Evolutionary conservation across 1,140 invertebrate genomes (phyloP), one percentile per base, ranked within the genome.

Genomic region (Neodiprion lecontei): DNA sequence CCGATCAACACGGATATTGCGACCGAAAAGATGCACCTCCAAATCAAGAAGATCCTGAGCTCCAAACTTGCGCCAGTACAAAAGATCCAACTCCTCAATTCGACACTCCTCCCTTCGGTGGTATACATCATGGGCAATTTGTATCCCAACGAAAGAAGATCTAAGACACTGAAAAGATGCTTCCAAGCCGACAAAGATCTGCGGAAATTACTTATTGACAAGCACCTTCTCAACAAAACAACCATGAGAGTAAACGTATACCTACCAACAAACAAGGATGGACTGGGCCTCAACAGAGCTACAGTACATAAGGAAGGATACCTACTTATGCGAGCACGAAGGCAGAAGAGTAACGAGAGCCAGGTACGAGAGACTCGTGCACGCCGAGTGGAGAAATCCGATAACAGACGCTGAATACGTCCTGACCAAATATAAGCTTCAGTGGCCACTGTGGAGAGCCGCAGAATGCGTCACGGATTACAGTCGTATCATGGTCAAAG

Each of bases 21-120:
- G 10, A 69, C 72, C 66, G 66, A 75, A 9, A 79, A 79, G 47
- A 23, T 79, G 1, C 67, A 21, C 4, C 21, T 50, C 1, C 74
- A 72, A 23, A 74, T 76, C 7, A 23, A 21, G 9, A 72, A 75
- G 67, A 79, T 81, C 9, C 48, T 81, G 12, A n/a, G 9, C 11
- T 80, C 79, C 0, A 40, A 72, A 10, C 76, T 81, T 1, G 76
- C 79, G 10, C 75, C 79, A 8, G 9, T 12, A 9, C 78, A 81
- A 73, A 81, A 76, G 69, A 28, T 74, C 12, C 14, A 12, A 17
- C 67, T 74, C n/a, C 68, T 75, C 61, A 81, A 81, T 70, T 73
- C 48, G 21, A 80, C 77, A 17, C 68, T 79, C 40, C 70, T 79
- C 21, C 76, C 79, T 48, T 75, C 74, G 11, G 75, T 75, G 23